Evolutionary conservation across 1,140 invertebrate genomes (phyloP).

Genomic region (Heliconius eleuchia): DNA sequence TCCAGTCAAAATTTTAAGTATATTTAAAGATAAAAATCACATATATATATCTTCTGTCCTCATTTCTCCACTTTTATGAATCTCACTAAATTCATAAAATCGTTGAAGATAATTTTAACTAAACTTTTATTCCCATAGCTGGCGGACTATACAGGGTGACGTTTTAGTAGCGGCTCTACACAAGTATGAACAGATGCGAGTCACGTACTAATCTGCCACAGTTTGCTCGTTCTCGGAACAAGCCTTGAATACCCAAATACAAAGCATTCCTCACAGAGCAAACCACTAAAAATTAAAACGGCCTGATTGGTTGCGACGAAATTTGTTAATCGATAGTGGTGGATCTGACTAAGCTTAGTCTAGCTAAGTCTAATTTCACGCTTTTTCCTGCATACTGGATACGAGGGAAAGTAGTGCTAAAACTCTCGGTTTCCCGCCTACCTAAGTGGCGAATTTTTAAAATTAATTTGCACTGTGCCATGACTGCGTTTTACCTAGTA

Average conservation of each 20-base stretch:
- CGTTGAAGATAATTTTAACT: background rate
- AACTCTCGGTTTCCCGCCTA: background rate
- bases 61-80: no score
- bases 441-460: no score
- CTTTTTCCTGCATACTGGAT: no score
- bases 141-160: background rate
- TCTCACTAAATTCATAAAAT: background rate
- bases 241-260: slow-evolving; percentile 43
- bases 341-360: background rate
- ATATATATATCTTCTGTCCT: no score
- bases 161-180: background rate
- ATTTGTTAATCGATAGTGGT: background rate
- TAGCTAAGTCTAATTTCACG: no score
- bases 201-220: slow-evolving; percentile 46
- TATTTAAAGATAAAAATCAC: no score
- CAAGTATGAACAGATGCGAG: slow-evolving; percentile 28
- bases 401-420: background rate
- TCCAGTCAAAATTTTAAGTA: no score
- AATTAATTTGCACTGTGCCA: no score
- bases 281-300: slow-evolving; percentile 30
- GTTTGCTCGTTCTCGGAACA: slow-evolving; percentile 47
- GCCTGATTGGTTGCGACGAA: slow-evolving; percentile 4
- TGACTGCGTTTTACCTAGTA: no score
- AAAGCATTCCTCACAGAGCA: slow-evolving; percentile 38
- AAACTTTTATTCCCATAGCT: slow-evolving; percentile 8